Base-by-base conservation (phyloP, 2,113 vertebrate species). In the Carassius carassius region DNA sequence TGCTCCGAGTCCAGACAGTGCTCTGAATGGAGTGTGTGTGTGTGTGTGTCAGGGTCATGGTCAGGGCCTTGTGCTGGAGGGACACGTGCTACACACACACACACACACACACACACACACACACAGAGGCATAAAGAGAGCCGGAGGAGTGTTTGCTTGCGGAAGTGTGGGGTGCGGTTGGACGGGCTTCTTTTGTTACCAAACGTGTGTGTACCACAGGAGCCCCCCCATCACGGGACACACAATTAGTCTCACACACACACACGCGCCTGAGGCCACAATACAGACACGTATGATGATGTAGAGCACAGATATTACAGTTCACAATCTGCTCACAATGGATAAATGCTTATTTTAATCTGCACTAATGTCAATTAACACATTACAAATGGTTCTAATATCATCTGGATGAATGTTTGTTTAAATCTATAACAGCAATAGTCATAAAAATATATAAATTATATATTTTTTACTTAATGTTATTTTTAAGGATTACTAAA, bases 151-250 rank as follows among this genome's bases (percentile, higher is more conserved):
- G 54, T 78, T 78, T 78, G 54, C 76, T 60, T 78, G 32, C 19
- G 60, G 78, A 80, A 65, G 78, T 80, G 78, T 80, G 60, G 78
- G 78, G 78, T 65, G 78, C 78, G 37, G 58, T 80, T 60, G n/a
- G 78, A 44, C 10, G 58, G 29, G 58, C 56, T 65, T 80, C 78
- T 80, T 65, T 80, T 80, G 78, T 80, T 63, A 62, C 56, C 35
- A 44, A 80, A 62, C 21, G 78, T 47, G 78, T 80, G 78, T 80
- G 78, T 80, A 23, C 78, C 56, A 1, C 78, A 65, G 78, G 37
- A 80, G 78, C 56, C 78, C 58, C 78, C 65, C 37, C 17, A 65
- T 65, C 37, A 65, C 58, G 14, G 35, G 35, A 47, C 56, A 7
- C 62, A 13, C 78, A 80, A 80, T 80, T 80, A 65, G 37, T 65